These are phyloP conservation scores for Malurus elegans DNA, from an alignment of 2,113 vertebrate genomes.

Conservation along the genomic window DNA sequence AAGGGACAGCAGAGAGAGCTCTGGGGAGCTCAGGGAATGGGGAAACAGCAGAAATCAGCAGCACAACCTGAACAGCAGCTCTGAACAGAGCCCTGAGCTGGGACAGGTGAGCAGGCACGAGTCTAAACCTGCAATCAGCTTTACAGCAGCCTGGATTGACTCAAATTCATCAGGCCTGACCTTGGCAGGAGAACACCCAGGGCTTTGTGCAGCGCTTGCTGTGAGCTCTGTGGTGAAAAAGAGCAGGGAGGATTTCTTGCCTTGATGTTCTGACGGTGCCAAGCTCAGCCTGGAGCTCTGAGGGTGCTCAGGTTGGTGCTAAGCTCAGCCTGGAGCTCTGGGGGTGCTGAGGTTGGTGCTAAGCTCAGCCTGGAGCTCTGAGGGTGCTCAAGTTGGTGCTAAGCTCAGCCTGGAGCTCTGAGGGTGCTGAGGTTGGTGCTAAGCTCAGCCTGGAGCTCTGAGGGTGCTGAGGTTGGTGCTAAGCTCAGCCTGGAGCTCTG, in stretches of 20 bases:
- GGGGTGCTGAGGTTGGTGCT: too few species aligned
- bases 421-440: too few species aligned
- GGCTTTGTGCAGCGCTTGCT: accelerated
- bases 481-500: too few species aligned
- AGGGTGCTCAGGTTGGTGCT: background rate
- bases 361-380: too few species aligned
- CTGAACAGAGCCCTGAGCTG: background rate
- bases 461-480: too few species aligned
- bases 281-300: background rate
- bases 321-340: too few species aligned
- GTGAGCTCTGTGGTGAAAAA: background rate
- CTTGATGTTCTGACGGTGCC: background rate
- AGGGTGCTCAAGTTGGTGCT: too few species aligned
- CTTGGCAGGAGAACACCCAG: background rate
- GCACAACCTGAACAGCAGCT: background rate
- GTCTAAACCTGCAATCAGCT: background rate
- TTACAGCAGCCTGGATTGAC: background rate
- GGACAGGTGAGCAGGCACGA: accelerated
- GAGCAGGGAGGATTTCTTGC: background rate
- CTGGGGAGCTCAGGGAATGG: background rate
- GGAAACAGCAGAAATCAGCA: background rate
- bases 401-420: too few species aligned
- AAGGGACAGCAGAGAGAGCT: background rate
- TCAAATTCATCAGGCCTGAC: background rate
- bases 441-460: too few species aligned